These are phyloP conservation scores for Drosophila affinis DNA, from an alignment of 2,888 invertebrate genomes.

Conservation along the genomic window DNA sequence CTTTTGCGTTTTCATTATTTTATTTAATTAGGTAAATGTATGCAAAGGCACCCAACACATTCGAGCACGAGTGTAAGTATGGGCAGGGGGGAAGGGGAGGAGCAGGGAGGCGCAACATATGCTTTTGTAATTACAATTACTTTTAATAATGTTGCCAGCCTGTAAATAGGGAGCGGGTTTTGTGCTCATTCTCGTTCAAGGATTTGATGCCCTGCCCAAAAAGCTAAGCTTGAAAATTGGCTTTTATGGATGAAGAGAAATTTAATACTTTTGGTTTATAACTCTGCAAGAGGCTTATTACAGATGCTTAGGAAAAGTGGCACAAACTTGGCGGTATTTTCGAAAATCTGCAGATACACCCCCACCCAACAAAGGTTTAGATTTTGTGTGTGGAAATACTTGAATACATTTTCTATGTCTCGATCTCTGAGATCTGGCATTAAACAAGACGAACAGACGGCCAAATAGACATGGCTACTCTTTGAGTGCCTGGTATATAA, in stretches of 20 bases:
- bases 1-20: constrained; percentile 78
- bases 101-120: constrained; percentile 59
- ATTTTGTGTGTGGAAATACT: too few species aligned
- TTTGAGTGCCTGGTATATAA: too few species aligned
- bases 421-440: too few species aligned
- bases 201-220: constrained; percentile 8
- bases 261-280: constrained; percentile 1
- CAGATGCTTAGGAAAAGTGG: neutral
- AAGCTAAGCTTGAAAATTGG: constrained; percentile 25
- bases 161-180: constrained; percentile 53
- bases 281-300: neutral
- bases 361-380: too few species aligned
- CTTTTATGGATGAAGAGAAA: constrained; percentile 1
- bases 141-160: constrained; percentile 74
- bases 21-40: constrained; percentile 81
- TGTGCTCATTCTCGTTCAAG: constrained; percentile 6
- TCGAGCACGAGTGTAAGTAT: constrained; percentile 5
- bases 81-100: neutral
- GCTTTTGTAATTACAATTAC: constrained; percentile 78
- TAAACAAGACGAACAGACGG: too few species aligned
- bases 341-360: too few species aligned
- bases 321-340: neutral
- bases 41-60: constrained; percentile 62
- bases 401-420: too few species aligned
- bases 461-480: too few species aligned